phyloP scores from a whole-genome alignment of 2,113 vertebrate genomes.

The Rhipidura dahli region DNA sequence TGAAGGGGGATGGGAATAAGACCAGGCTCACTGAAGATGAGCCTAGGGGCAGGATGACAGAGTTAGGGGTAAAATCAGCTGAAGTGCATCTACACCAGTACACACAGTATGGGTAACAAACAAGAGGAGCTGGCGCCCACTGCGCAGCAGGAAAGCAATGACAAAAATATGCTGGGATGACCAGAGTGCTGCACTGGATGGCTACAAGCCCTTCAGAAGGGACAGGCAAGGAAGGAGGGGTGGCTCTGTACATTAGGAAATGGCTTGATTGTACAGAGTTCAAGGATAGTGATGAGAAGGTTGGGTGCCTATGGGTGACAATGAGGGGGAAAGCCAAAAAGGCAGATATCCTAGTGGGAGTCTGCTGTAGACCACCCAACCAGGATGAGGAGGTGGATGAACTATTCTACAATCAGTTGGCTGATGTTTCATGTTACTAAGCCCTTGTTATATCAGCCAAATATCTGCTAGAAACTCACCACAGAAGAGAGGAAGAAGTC shows the following conservation, averaged over 20 bases:
- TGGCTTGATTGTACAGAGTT: neutral
- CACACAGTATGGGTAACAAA: neutral
- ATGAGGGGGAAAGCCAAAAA: neutral
- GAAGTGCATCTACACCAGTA: neutral
- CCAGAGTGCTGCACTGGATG: neutral
- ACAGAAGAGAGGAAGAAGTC: neutral
- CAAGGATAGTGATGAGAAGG: neutral
- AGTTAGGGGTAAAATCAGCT: neutral
- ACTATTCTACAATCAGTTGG: neutral
- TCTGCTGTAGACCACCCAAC: neutral
- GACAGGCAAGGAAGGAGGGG: neutral
- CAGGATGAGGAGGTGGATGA: too few species aligned
- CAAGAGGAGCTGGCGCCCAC: neutral
- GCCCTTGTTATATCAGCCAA: neutral
- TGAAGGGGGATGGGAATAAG: neutral
- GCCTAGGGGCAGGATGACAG: rapidly evolving
- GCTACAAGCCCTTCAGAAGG: neutral
- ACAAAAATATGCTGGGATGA: neutral
- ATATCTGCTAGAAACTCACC: neutral
- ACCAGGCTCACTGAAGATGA: neutral
- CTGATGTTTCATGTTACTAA: neutral
- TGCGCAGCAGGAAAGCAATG: neutral
- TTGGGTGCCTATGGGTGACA: neutral
- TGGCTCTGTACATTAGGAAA: neutral
- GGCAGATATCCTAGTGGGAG: neutral